Percentiles rank a stretch among this genome's conserved stretches.
Evolutionary conservation across 2,113 vertebrate genomes (phyloP).

Genomic region (Anguilla japonica): DNA sequence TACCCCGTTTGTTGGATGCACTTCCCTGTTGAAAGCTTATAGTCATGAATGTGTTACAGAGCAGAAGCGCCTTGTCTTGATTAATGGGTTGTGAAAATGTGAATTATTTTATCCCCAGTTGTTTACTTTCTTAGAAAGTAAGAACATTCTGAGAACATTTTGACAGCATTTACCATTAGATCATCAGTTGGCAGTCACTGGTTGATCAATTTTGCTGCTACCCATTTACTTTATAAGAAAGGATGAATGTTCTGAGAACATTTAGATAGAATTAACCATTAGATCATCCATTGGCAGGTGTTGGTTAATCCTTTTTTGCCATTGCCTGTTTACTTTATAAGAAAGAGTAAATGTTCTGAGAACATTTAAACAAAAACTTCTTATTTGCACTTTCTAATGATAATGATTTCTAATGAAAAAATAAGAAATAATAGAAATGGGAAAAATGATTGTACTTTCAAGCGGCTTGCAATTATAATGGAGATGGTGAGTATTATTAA

Average conservation of each 20-base stretch:
- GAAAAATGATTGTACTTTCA: not conserved
- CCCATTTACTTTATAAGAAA: not conserved
- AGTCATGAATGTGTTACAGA: conserved; percentile 4
- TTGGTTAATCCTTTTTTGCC: not conserved
- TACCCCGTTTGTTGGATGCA: conserved; percentile 49
- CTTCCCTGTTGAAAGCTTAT: conserved; percentile 34
- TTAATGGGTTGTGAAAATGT: not conserved
- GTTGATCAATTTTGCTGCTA: not conserved
- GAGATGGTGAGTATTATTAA: not conserved
- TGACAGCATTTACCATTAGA: not conserved
- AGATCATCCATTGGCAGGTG: not conserved
- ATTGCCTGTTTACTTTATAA: no score
- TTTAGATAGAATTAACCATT: not conserved
- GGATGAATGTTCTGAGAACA: not conserved
- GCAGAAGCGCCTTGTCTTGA: not conserved
- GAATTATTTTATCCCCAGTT: not conserved
- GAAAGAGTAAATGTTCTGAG: no score
- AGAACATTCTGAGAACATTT: not conserved
- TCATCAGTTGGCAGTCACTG: not conserved
- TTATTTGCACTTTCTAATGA: no score
- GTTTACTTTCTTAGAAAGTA: conserved; percentile 7
- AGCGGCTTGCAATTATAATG: not conserved
- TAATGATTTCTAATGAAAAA: no score
- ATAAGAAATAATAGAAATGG: not conserved
- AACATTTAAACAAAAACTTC: no score